These are phyloP conservation scores for Germaria angustata DNA, from an alignment of 2,888 invertebrate species.

Conservation along the genomic window DNA sequence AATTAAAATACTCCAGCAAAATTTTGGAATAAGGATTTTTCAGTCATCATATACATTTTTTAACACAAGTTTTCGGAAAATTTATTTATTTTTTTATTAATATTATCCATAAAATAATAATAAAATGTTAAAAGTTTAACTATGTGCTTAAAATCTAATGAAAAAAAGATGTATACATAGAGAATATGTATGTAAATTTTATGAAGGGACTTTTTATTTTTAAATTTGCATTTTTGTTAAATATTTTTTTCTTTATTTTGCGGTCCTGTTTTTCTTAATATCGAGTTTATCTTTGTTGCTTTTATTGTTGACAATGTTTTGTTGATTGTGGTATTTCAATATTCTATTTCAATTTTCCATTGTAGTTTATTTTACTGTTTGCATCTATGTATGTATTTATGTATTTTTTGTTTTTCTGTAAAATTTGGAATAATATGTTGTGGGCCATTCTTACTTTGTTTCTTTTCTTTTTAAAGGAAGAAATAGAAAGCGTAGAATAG, in stretches of 20 bases:
- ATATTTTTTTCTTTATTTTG: conserved; percentile 35
- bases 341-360: conserved; percentile 71
- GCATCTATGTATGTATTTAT: conserved; percentile 17
- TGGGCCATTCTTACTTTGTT: conserved; percentile 23
- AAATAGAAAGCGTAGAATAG: conserved; percentile 34
- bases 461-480: conserved; percentile 11
- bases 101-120: conserved; percentile 78
- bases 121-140: conserved; percentile 80
- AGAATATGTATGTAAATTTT: conserved; percentile 75
- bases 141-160: conserved; percentile 78
- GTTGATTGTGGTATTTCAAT: conserved; percentile 17
- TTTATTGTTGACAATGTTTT: conserved; percentile 37
- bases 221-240: conserved; percentile 62
- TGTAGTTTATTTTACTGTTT: conserved; percentile 56
- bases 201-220: conserved; percentile 65
- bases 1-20: too few relatives aligned
- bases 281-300: conserved; percentile 3
- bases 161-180: conserved; percentile 77
- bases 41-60: neutral
- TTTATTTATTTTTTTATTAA: conserved; percentile 58
- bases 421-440: conserved; percentile 49
- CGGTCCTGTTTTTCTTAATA: conserved; percentile 63
- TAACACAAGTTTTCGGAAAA: conserved; percentile 46
- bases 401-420: conserved; percentile 42
- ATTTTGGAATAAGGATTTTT: conserved; percentile 53